phyloP scores from a whole-genome alignment of 2,888 invertebrate species.

The Philonicus albiceps region DNA sequence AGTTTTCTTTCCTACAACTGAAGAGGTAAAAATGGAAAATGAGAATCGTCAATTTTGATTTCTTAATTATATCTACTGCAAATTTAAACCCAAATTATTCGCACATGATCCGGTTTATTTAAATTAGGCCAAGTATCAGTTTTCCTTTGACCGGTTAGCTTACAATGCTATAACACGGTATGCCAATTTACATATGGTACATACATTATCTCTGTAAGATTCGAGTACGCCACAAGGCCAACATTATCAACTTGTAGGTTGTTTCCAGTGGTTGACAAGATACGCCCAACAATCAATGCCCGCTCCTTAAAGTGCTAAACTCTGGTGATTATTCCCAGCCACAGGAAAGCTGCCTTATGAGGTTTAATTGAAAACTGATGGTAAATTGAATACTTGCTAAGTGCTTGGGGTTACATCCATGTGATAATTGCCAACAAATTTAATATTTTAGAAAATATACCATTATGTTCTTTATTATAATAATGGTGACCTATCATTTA shows the following conservation, averaged over 20 bases:
- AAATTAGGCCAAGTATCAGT: neutral
- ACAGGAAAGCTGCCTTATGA: neutral
- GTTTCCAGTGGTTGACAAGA: neutral
- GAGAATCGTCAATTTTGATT: neutral
- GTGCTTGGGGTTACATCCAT: neutral
- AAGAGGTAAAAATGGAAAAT: too few relatives aligned
- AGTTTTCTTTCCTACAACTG: too few relatives aligned
- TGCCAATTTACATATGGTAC: neutral
- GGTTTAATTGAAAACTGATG: neutral
- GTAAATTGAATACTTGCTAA: neutral
- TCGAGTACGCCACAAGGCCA: neutral
- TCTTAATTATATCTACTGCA: neutral
- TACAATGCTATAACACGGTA: neutral
- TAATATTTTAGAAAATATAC: too few relatives aligned
- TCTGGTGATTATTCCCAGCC: neutral
- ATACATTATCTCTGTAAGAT: neutral
- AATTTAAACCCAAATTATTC: neutral
- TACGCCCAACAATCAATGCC: neutral
- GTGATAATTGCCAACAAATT: too few relatives aligned
- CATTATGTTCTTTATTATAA: too few relatives aligned
- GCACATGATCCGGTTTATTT: neutral
- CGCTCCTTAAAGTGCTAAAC: neutral
- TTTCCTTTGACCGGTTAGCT: neutral
- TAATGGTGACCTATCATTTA: too few relatives aligned
- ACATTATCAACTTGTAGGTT: neutral